A percentile compares a stretch with the other conserved stretches of the same genome.
These are phyloP conservation scores for Oreochromis grahami DNA, from an alignment of 2,797 vertebrate genomes.

Conservation along the genomic window DNA sequence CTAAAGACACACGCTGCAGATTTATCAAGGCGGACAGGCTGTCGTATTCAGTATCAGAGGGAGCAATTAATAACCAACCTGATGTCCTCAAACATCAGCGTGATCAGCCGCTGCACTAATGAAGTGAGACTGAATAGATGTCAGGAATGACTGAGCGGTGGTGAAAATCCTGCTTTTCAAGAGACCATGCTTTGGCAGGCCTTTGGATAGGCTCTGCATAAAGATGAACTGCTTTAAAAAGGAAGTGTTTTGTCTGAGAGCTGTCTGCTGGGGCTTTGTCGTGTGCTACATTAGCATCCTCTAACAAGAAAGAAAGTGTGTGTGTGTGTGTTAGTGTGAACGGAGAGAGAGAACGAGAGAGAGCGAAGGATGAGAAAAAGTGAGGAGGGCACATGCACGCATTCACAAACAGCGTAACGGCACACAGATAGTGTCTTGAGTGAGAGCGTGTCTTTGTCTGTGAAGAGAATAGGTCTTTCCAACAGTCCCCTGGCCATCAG, in stretches of 20 bases:
- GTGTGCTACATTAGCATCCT: constrained; percentile 62
- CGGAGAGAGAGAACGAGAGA: background rate
- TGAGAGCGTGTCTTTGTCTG: constrained; percentile 65
- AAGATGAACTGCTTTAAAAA: constrained; percentile 60
- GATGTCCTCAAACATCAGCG: constrained; percentile 41
- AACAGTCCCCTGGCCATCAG: constrained; percentile 50
- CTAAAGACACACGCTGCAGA: constrained; percentile 6
- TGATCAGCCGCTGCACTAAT: constrained; percentile 57
- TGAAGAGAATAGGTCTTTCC: constrained; percentile 68
- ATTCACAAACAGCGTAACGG: constrained; percentile 44
- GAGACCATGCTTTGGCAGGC: constrained; percentile 18
- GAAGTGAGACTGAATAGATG: constrained; percentile 53
- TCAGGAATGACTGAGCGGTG: constrained; percentile 37
- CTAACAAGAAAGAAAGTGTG: constrained; percentile 53
- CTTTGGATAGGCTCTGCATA: constrained; percentile 51
- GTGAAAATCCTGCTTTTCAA: constrained; percentile 51
- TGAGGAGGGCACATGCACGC: background rate
- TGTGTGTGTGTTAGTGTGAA: background rate
- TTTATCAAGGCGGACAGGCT: constrained; percentile 24
- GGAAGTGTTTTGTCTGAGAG: constrained; percentile 58
- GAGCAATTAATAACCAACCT: constrained; percentile 47
- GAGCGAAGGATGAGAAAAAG: constrained; percentile 15
- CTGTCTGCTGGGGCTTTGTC: constrained; percentile 61
- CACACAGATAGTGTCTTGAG: constrained; percentile 66
- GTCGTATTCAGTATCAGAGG: constrained; percentile 24